Conservation (phyloP, 2,113 vertebrate species). For the Seriola rivoliana region DNA sequence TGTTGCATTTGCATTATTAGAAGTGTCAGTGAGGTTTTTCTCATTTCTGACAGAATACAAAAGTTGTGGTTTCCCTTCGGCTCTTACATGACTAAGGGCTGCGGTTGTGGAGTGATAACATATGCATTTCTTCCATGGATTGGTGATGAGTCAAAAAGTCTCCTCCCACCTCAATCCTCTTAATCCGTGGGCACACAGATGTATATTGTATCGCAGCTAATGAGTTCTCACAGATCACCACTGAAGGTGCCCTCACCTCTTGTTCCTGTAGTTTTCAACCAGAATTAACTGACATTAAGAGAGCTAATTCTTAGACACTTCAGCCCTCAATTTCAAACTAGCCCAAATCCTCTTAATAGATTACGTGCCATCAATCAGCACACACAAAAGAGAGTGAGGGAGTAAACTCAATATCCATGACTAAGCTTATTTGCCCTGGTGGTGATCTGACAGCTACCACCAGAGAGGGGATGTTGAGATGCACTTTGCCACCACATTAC, state of each 20-base stretch:
- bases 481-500: constrained; percentile 70
- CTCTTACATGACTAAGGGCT: neutral
- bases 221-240: constrained; percentile 33
- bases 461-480: constrained; percentile 43
- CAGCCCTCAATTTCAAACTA: constrained; percentile 61
- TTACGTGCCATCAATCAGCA: constrained; percentile 63
- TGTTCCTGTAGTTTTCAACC: constrained; percentile 17
- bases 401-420: constrained; percentile 51
- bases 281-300: constrained; percentile 41
- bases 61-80: neutral
- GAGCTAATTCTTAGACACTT: constrained; percentile 46
- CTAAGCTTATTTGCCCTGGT: constrained; percentile 61
- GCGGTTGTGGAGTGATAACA: neutral
- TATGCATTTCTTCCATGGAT: neutral
- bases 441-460: constrained; percentile 63
- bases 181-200: constrained; percentile 17
- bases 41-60: neutral
- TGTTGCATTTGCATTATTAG: neutral
- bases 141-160: constrained; percentile 21
- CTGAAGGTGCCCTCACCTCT: constrained; percentile 33
- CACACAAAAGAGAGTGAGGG: constrained; percentile 47
- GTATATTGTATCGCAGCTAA: constrained; percentile 24
- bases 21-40: neutral
- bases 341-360: constrained; percentile 73
- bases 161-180: neutral